A percentile compares a stretch with the other conserved stretches of the same genome.
Conservation (phyloP, 2,888 invertebrate species). For the Idaea straminata region DNA sequence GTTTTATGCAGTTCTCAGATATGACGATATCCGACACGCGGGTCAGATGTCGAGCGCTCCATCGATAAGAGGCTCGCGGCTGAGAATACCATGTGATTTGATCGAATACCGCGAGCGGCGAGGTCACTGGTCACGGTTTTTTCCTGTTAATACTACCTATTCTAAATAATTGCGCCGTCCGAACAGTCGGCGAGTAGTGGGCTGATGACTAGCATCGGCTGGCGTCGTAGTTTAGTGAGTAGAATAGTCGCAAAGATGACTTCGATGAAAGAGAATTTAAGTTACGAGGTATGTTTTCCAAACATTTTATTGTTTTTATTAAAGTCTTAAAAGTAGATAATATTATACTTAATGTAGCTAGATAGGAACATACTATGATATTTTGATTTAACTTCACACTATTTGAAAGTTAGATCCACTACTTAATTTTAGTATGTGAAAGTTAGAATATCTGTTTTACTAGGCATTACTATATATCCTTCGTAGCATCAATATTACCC, state of each 20-base stretch:
- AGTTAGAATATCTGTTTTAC: too few species aligned
- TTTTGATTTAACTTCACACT: too few species aligned
- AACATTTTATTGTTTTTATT: slow-evolving; percentile 4
- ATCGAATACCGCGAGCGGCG: slow-evolving; percentile 14
- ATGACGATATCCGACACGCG: slow-evolving; percentile 39
- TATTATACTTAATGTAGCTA: not conserved
- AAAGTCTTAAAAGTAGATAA: not conserved
- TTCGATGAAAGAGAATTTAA: slow-evolving; percentile 45
- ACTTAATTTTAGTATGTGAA: too few species aligned
- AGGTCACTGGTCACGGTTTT: slow-evolving; percentile 34
- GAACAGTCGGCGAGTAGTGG: slow-evolving; percentile 29
- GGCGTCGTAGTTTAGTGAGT: slow-evolving; percentile 45
- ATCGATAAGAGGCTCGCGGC: slow-evolving; percentile 44
- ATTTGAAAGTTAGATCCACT: too few species aligned
- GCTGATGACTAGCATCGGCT: slow-evolving; percentile 51
- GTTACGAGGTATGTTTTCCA: slow-evolving; percentile 57
- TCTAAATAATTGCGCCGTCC: slow-evolving; percentile 32
- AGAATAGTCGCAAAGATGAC: slow-evolving; percentile 55
- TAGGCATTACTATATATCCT: too few species aligned
- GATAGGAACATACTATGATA: too few species aligned
- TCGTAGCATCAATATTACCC: too few species aligned
- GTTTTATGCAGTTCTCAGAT: slow-evolving; percentile 36
- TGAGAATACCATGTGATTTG: slow-evolving; percentile 31
- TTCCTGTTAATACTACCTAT: slow-evolving; percentile 25
- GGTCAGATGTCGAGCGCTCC: slow-evolving; percentile 60